Evolutionary conservation across 2,797 vertebrate species (phyloP), one percentile per base, ranked within the genome.

Genomic region (Linurgus olivaceus): DNA sequence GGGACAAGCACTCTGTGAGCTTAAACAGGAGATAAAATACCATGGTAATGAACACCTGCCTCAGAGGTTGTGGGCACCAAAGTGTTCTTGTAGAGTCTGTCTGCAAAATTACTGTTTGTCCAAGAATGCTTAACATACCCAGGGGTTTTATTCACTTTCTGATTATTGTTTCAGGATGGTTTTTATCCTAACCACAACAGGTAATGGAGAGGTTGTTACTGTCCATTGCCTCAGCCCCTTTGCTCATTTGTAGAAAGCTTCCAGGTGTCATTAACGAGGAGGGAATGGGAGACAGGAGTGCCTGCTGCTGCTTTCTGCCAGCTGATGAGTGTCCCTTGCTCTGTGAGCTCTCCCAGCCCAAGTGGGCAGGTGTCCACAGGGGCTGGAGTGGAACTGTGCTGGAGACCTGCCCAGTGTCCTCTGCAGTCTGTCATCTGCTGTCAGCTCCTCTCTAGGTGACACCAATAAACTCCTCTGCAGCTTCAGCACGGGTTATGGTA

Each of bases 51-150:
- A 62, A 24, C 29, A 21, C 40, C n/a, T 88, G 63, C 82, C 54
- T 90, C 1, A 0, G 11, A 38, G 47, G 8, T 7, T 80, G 11
- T 19, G 29, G 67, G 45, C 3, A 5, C 65, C 4, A 0, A 68
- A 88, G 51, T 20, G 47, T 72, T 52, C 24, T 67, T 81, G 54
- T 38, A 24, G 15, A 70, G 35, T 28, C 52, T 62, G 23, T 59
- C 61, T 59, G 37, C 42, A 40, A 42, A 51, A 58, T 62, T 75
- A 28, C n/a, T 57, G 45, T 63, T 87, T 85, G 28, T 33, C 37
- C 48, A 55, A 55, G 74, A 73, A 70, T 29, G 91, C 71, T 4
- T 54, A 50, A 15, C 4, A 9, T 29, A 29, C 31, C 6, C 16
- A 7, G 29, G 45, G 51, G 18, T 19, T 91, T 92, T 55, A 25